phyloP scores from a whole-genome alignment of 1,140 invertebrate genomes.

The Telenomus remus region DNA sequence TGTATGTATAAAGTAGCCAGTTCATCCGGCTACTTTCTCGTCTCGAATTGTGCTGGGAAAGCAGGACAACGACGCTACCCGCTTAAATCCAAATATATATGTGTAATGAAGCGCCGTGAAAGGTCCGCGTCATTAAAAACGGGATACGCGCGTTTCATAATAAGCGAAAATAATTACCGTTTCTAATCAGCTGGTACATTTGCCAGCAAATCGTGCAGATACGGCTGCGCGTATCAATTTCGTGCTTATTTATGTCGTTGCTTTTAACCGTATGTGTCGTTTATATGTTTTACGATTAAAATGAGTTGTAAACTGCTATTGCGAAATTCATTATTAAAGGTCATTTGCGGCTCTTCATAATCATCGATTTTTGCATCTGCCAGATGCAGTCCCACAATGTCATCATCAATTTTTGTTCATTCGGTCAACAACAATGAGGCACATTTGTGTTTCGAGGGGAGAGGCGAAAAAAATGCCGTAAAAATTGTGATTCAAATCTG shows the following conservation, averaged over 20 bases:
- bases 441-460: too few species aligned
- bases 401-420: too few species aligned
- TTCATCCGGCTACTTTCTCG: constrained; percentile 61
- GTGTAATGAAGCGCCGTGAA: constrained; percentile 53
- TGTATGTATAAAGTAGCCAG: constrained; percentile 60
- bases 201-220: neutral
- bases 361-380: neutral
- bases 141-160: constrained; percentile 32
- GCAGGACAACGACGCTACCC: constrained; percentile 56
- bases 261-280: constrained; percentile 12
- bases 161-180: constrained; percentile 33
- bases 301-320: constrained; percentile 12
- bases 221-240: constrained; percentile 8
- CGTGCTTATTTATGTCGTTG: constrained; percentile 12
- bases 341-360: neutral
- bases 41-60: constrained; percentile 58
- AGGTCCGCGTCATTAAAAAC: constrained; percentile 48
- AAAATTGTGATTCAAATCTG: too few species aligned
- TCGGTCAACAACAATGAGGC: too few species aligned
- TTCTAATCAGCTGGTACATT: constrained; percentile 21
- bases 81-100: constrained; percentile 55
- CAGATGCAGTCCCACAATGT: too few species aligned
- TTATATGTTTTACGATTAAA: constrained; percentile 14
- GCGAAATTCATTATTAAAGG: constrained; percentile 10
- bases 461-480: too few species aligned